phyloP scores from a whole-genome alignment of 2,888 invertebrate species.

The Cephus runcator region DNA sequence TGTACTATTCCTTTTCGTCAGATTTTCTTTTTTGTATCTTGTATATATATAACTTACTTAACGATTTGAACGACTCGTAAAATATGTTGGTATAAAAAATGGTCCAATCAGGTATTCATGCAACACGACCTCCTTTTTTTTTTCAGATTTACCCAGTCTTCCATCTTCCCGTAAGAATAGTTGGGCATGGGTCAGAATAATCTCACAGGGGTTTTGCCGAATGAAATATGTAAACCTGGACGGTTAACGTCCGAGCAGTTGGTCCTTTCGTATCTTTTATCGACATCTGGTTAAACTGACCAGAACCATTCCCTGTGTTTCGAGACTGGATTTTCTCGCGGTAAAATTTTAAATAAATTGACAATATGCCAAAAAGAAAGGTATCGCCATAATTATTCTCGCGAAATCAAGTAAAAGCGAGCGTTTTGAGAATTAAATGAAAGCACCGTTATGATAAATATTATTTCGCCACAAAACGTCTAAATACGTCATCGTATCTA shows the following conservation, averaged over 20 bases:
- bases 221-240: background rate
- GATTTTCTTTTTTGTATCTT: background rate
- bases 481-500: background rate
- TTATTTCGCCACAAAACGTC: background rate
- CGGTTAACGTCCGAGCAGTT: background rate
- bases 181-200: background rate
- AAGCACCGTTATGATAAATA: background rate
- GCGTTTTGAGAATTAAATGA: background rate
- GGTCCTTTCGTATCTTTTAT: background rate
- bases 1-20: background rate
- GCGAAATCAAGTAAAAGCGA: background rate
- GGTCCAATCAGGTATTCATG: background rate
- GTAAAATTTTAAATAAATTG: background rate
- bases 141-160: background rate
- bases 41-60: background rate
- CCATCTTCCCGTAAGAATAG: background rate
- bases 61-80: background rate
- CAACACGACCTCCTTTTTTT: background rate
- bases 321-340: background rate
- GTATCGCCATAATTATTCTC: background rate
- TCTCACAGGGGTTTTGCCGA: background rate
- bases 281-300: background rate
- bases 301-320: background rate
- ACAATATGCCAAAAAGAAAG: background rate
- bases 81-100: background rate